Evolutionary conservation across 2,888 invertebrate species (phyloP), one percentile per base, ranked within the genome.

Genomic region (Hermodice carunculata): DNA sequence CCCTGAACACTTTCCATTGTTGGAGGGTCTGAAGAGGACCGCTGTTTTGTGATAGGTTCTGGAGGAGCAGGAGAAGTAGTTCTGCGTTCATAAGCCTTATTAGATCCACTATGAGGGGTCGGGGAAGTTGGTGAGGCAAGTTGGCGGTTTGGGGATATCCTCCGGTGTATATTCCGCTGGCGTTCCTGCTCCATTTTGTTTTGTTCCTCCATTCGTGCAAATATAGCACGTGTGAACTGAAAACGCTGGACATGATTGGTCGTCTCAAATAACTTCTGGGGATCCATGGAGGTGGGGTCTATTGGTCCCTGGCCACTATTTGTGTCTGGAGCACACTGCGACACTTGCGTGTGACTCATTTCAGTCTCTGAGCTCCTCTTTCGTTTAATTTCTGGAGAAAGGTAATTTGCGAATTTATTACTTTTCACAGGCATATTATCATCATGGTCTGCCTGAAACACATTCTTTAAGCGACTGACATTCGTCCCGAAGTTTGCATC

Each of bases 121-220:
- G 60, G 60, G 3, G 60, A 60, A 37, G 60, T 60, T 2, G 60
- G 60, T 1, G 60, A 60, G 4, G 40, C 51, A 1, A 51, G 60
- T 11, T 44, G 24, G 14, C 60, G 28, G 2, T 48, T 22, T 0
- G 60, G 60, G 5, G 59, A 59, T 22, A 32, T 31, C 4, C 42
- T 37, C n/a, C 51, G 26, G n/a, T 28, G n/a, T 40, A 52, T 29
- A 11, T 31, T n/a, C 14, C 32, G 31, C 29, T 52, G 14, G 2
- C 8, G 2, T 29, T 51, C 51, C 24, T 37, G 49, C 6, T 57
- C 42, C 48, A 42, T 24, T 29, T 53, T 40, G 32, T 43, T 77
- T 54, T 82, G 77, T 43, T 82, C 80, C 61, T 84, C 84, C 75
- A 85, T 75, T n/a, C 78, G 69, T n/a, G 82, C 83, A 67, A 85